Conservation (phyloP, 2,888 invertebrate genomes). For the Zaprionus lineosus region DNA sequence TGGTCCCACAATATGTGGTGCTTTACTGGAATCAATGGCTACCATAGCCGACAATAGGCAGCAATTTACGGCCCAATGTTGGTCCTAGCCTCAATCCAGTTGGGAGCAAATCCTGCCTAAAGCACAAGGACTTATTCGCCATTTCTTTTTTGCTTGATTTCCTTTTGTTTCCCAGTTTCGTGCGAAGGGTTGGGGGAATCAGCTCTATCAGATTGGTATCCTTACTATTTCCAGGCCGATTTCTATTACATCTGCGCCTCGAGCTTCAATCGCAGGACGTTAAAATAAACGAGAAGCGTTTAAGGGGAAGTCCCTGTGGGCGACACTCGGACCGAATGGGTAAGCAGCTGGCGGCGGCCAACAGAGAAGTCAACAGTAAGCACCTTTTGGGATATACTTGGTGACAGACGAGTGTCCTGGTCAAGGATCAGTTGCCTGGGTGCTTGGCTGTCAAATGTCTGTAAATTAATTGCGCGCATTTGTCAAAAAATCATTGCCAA, state of each 20-base stretch:
- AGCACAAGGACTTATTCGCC: slow-evolving; percentile 6
- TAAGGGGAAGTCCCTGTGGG: slow-evolving; percentile 39
- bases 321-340: slow-evolving; percentile 21
- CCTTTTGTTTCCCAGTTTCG: slow-evolving; percentile 1
- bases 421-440: slow-evolving; percentile 21
- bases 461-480: slow-evolving; percentile 41
- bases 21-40: slow-evolving; percentile 24
- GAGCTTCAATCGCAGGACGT: slow-evolving; percentile 10
- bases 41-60: slow-evolving; percentile 30
- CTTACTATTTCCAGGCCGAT: not conserved
- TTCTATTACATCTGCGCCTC: slow-evolving; percentile 26
- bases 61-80: slow-evolving; percentile 27
- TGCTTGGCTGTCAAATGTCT: slow-evolving; percentile 14
- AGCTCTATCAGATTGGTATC: slow-evolving; percentile 9
- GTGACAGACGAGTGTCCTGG: slow-evolving; percentile 24
- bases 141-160: slow-evolving; percentile 13
- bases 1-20: not conserved
- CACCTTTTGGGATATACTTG: slow-evolving; percentile 9
- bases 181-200: too few relatives aligned
- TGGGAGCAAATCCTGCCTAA: not conserved
- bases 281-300: slow-evolving; percentile 45
- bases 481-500: slow-evolving; percentile 47
- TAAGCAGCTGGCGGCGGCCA: slow-evolving; percentile 13
- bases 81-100: slow-evolving; percentile 14
- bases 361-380: not conserved